These are phyloP conservation scores for Sipha flava DNA, from an alignment of 1,140 invertebrate species.

Conservation along the genomic window DNA sequence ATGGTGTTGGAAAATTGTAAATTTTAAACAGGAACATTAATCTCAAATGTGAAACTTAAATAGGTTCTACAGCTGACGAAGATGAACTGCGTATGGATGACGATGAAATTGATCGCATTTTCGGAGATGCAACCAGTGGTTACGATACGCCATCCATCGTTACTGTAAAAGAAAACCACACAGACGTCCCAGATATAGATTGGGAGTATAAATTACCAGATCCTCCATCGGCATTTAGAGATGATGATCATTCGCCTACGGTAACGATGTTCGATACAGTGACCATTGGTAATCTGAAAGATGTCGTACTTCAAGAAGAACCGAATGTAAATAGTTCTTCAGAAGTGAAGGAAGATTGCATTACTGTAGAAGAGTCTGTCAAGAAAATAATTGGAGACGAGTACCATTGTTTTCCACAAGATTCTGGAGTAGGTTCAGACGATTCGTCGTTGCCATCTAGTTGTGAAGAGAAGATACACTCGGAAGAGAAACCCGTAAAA, in stretches of 20 bases:
- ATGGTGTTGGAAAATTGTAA: not conserved
- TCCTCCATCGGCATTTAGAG: constrained; percentile 53
- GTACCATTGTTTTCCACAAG: constrained; percentile 7
- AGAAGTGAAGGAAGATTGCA: not conserved
- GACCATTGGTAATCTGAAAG: constrained; percentile 36
- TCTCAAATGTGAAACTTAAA: not conserved
- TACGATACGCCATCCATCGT: constrained; percentile 33
- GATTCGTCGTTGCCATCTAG: constrained; percentile 26
- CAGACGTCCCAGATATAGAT: not conserved
- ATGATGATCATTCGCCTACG: constrained; percentile 43
- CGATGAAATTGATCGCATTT: constrained; percentile 41
- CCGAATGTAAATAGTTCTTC: not conserved
- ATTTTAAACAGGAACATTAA: not conserved
- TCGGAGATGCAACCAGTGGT: constrained; percentile 38
- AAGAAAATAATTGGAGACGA: not conserved
- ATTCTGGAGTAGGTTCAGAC: constrained; percentile 30
- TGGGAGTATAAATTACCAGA: constrained; percentile 58
- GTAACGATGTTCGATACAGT: constrained; percentile 43
- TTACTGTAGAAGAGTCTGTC: not conserved
- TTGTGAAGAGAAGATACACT: constrained; percentile 8
- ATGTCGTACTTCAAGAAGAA: constrained; percentile 2
- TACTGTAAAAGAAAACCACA: constrained; percentile 7
- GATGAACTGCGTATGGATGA: constrained; percentile 38
- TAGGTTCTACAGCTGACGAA: constrained; percentile 24
- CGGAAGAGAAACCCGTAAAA: not conserved